A percentile compares a stretch with the other conserved stretches of the same genome.
Evolutionary conservation across 2,797 vertebrate species (phyloP).

Genomic region (Neosalanx taihuensis): DNA sequence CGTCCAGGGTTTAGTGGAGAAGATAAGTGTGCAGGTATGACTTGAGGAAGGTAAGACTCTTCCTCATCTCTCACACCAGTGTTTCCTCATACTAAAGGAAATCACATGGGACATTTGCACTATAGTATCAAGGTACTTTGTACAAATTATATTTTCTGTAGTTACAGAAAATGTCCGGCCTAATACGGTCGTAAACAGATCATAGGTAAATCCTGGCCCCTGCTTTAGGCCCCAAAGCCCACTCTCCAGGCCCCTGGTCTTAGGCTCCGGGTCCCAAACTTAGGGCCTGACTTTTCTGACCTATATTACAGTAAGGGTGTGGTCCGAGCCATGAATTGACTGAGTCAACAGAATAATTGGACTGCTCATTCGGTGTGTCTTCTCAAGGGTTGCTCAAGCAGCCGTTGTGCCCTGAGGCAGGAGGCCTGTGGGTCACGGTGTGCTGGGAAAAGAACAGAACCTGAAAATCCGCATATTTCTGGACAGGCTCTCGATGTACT

Average conservation of each 20-base stretch:
- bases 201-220: slow-evolving; percentile 1
- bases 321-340: slow-evolving; percentile 50
- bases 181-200: no score
- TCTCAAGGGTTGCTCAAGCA: slow-evolving; percentile 36
- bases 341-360: slow-evolving; percentile 53
- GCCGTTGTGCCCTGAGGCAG: slow-evolving; percentile 41
- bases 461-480: slow-evolving; percentile 68
- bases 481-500: slow-evolving; percentile 36
- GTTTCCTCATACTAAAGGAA: not conserved
- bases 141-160: not conserved
- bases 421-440: slow-evolving; percentile 49
- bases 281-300: not conserved
- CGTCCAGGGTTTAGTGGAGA: slow-evolving; percentile 27
- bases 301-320: no score
- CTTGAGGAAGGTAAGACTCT: slow-evolving; percentile 44
- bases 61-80: slow-evolving; percentile 54
- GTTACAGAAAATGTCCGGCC: not conserved
- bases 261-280: no score
- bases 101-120: not conserved
- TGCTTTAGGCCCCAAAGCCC: not conserved
- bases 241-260: no score
- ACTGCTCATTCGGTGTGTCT: slow-evolving; percentile 21
- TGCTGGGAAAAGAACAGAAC: slow-evolving; percentile 49
- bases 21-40: slow-evolving; percentile 22
- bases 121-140: not conserved